Evolutionary conservation across 2,797 vertebrate species (phyloP).

Genomic region (Muraenolepis orangiensis): DNA sequence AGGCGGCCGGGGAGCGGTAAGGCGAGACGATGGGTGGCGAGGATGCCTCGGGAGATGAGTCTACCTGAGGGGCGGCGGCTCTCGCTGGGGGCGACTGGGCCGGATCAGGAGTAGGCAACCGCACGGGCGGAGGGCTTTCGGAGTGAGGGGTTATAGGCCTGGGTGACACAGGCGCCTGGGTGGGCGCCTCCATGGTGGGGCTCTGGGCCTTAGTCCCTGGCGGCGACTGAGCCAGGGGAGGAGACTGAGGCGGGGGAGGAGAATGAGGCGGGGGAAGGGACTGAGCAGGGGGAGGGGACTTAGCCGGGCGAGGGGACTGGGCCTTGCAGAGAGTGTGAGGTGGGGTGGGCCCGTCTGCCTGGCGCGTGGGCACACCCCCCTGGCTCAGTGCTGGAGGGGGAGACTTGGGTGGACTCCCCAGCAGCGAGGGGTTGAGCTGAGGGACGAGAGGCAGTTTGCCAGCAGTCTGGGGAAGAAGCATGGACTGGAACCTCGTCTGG

Average conservation of each 20-base stretch:
- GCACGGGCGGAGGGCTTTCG: neutral
- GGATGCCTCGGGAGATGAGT: neutral
- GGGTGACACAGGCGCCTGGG: constrained; percentile 1
- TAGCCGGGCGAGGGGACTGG: constrained; percentile 27
- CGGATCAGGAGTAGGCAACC: constrained; percentile 4
- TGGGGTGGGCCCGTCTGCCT: constrained; percentile 27
- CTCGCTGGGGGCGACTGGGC: constrained; percentile 1
- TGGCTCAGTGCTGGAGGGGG: constrained; percentile 46
- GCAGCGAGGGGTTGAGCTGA: constrained; percentile 39
- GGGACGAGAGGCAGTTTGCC: constrained; percentile 42
- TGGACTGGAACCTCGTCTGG: constrained; percentile 58
- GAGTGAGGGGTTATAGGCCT: constrained; percentile 20
- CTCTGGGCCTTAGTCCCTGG: constrained; percentile 16
- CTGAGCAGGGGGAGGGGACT: constrained; percentile 31
- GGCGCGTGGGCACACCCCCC: constrained; percentile 20
- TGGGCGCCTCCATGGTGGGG: neutral
- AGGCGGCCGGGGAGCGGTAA: constrained; percentile 53
- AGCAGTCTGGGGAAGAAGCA: constrained; percentile 52
- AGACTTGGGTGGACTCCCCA: constrained; percentile 43
- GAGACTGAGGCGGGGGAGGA: constrained; percentile 15
- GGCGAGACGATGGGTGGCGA: constrained; percentile 29
- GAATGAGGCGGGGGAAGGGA: constrained; percentile 20
- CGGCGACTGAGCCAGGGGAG: constrained; percentile 16
- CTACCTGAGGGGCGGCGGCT: neutral
- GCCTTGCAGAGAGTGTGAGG: constrained; percentile 29